Evolutionary conservation across 1,140 invertebrate genomes (phyloP).

Genomic region (Zaprionus vittiger): DNA sequence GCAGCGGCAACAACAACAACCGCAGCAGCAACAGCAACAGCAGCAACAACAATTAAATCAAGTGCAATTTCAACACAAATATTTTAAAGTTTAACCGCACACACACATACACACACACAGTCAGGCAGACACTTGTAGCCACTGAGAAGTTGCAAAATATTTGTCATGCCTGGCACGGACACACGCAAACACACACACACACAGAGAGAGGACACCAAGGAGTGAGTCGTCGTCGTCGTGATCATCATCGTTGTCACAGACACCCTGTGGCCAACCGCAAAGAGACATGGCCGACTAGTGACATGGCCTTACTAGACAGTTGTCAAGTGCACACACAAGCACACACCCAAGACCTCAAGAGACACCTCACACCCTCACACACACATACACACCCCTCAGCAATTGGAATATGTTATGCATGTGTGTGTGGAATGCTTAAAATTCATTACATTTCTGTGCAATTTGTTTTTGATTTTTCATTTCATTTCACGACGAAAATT

Average conservation of each 20-base stretch:
- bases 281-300: constrained; percentile 78
- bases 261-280: constrained; percentile 80
- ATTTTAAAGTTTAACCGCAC: constrained; percentile 75
- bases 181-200: constrained; percentile 50
- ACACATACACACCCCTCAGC: constrained; percentile 16
- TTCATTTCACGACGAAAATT: constrained; percentile 69
- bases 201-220: constrained; percentile 40
- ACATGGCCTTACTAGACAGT: constrained; percentile 80
- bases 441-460: constrained; percentile 80
- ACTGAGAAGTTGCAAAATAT: constrained; percentile 73
- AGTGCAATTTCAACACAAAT: constrained; percentile 80
- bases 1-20: constrained; percentile 37
- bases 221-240: constrained; percentile 43
- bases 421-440: constrained; percentile 73
- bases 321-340: constrained; percentile 64
- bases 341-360: constrained; percentile 9
- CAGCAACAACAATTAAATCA: constrained; percentile 81
- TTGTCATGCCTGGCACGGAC: constrained; percentile 78
- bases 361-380: constrained; percentile 13
- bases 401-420: constrained; percentile 41
- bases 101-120: constrained; percentile 8
- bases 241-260: constrained; percentile 67
- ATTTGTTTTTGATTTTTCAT: constrained; percentile 83
- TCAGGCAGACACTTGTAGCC: constrained; percentile 27
- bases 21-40: constrained; percentile 63